Base-by-base conservation (phyloP, 64 coral and sea anemone genomes). In the Montipora sp. region DNA sequence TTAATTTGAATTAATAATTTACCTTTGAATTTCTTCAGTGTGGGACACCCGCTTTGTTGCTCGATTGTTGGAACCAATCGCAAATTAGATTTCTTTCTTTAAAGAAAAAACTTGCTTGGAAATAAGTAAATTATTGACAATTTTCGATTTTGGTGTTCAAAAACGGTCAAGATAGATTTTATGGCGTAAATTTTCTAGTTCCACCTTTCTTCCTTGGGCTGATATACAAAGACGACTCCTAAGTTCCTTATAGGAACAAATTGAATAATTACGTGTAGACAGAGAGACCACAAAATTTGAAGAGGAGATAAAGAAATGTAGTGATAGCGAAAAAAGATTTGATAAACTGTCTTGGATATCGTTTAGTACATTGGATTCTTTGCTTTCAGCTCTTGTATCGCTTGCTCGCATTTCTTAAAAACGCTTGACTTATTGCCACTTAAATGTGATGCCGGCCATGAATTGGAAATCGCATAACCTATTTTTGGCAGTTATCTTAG, bases 61-160 rank as follows among this genome's bases (percentile, higher is more conserved):
- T 51, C 50, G 44, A n/a, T 21, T 4, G 36, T 50, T 46, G 19
- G 36, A 47, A 50, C 82, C 82, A 85, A 85, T 85, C 61, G 47
- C 44, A 85, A 49, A 16, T 16, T 59, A 71, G 44, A 12, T 2
- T 5, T 48, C 44, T 71, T 7, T 71, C 63, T 46, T 12, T 15
- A 50, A 71, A 72, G 47, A 47, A 67, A 36, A 71, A 71, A 71
- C 82, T 48, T 72, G 82, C 63, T 51, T 48, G 61, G 70, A 0
- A 85, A 72, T 72, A 85, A 85, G 82, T 83, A 83, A 83, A 83
- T 67, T 68, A 83, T 66, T 83, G 80, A 83, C 80, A 15, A 36
- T 10, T 45, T 60, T 47, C 27, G 46, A 15, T 66, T 68, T 18
- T 67, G 3, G 27, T 61, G 14, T 83, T 59, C 46, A 2, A 8